Evolutionary conservation across 2,113 vertebrate genomes (phyloP).

Genomic region (Carlito syrichta): DNA sequence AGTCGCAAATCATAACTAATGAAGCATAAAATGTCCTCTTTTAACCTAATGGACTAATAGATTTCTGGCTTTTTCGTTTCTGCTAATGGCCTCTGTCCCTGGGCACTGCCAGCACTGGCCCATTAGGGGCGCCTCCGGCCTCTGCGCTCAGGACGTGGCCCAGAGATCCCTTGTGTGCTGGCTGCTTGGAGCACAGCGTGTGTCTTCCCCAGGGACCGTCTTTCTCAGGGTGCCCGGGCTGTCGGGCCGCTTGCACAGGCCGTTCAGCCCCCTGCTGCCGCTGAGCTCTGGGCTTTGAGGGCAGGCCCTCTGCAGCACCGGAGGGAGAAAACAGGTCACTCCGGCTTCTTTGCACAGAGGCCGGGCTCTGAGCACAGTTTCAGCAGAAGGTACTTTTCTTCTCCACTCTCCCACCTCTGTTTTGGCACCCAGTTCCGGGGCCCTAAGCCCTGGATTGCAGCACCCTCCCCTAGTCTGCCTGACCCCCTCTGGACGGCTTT

Average conservation of each 20-base stretch:
- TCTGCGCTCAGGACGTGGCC: background rate
- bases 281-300: background rate
- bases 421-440: background rate
- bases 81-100: slow-evolving; percentile 55
- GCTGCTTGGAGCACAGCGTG: background rate
- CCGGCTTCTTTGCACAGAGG: accelerated
- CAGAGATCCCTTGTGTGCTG: background rate
- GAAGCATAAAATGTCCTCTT: slow-evolving; percentile 48
- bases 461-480: background rate
- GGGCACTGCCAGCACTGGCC: background rate
- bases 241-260: background rate
- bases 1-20: slow-evolving; percentile 73
- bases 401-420: background rate
- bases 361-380: background rate
- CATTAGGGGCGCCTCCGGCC: background rate
- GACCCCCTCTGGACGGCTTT: background rate
- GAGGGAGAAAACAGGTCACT: background rate
- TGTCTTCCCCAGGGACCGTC: background rate
- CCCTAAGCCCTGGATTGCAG: background rate
- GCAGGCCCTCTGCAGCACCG: background rate
- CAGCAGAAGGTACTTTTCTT: background rate
- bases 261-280: accelerated
- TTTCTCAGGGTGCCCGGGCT: background rate
- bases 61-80: slow-evolving; percentile 47
- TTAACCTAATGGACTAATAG: slow-evolving; percentile 58